These are phyloP conservation scores for Drosophila rufa DNA, from an alignment of 1,140 invertebrate species.

Conservation along the genomic window DNA sequence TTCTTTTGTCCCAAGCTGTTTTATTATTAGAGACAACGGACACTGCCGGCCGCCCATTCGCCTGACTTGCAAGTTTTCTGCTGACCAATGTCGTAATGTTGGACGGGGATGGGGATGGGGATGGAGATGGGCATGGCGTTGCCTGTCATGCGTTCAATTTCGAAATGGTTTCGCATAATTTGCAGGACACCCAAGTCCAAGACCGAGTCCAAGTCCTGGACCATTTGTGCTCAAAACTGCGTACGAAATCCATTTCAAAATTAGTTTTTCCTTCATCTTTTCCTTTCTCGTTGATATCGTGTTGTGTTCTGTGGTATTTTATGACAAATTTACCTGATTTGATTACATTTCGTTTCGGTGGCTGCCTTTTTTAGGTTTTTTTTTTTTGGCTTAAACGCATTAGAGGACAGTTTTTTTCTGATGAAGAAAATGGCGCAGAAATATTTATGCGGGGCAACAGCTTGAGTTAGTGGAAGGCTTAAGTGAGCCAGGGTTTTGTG, in stretches of 20 bases:
- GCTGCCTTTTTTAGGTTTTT: conserved; percentile 6
- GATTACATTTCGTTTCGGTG: conserved; percentile 70
- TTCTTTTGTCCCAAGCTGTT: conserved; percentile 73
- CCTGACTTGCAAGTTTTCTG: conserved; percentile 82
- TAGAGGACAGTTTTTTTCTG: conserved; percentile 40
- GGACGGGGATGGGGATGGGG: conserved; percentile 13
- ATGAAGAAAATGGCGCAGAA: conserved; percentile 36
- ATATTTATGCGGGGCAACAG: conserved; percentile 40
- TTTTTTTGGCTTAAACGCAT: conserved; percentile 45
- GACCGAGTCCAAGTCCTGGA: conserved; percentile 38
- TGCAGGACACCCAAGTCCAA: conserved; percentile 61
- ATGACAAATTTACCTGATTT: conserved; percentile 85
- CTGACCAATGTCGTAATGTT: conserved; percentile 79
- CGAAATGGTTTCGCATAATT: conserved; percentile 85
- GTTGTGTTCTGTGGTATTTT: conserved; percentile 61
- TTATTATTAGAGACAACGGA: conserved; percentile 71
- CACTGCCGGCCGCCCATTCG: conserved; percentile 51
- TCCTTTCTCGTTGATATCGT: conserved; percentile 29
- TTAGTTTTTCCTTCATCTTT: conserved; percentile 62
- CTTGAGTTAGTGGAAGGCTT: conserved; percentile 50
- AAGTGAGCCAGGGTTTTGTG: not conserved
- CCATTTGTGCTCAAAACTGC: conserved; percentile 83
- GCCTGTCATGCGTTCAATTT: conserved; percentile 83
- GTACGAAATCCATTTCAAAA: conserved; percentile 84
- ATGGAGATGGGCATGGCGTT: not conserved